These are phyloP conservation scores for Achlya flavicornis DNA, from an alignment of 2,888 invertebrate species.

Conservation along the genomic window DNA sequence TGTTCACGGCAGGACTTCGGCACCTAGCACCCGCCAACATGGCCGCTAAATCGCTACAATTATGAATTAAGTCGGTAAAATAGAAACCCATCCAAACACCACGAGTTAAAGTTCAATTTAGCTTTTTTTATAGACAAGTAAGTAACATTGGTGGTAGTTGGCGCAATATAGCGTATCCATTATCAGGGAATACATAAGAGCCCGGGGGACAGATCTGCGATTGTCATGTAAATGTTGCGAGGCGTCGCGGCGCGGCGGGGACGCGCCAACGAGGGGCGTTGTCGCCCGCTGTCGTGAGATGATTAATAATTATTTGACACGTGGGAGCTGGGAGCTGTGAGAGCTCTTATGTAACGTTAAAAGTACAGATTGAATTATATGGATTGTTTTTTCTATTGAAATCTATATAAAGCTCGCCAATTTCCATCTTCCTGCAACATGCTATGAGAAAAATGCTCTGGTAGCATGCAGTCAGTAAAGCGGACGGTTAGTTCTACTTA, in stretches of 20 bases:
- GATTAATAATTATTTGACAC: slow-evolving; percentile 46
- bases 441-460: not conserved
- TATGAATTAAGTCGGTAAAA: not conserved
- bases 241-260: slow-evolving; percentile 23
- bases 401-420: not conserved
- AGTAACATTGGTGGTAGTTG: not conserved
- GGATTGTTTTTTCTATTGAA: not conserved
- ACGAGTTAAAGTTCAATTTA: not conserved
- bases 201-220: slow-evolving; percentile 41
- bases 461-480: not conserved
- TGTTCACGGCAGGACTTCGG: not conserved
- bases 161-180: slow-evolving; percentile 28
- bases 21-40: not conserved
- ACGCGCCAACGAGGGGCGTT: slow-evolving; percentile 25
- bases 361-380: not conserved
- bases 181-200: slow-evolving; percentile 34
- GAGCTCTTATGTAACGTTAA: slow-evolving; percentile 33
- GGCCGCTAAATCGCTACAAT: not conserved
- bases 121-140: not conserved
- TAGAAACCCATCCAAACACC: not conserved
- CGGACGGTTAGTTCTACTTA: not conserved
- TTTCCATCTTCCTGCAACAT: not conserved
- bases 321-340: slow-evolving; percentile 24
- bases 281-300: slow-evolving; percentile 21
- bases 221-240: slow-evolving; percentile 54